Base-by-base conservation (phyloP, 2,113 vertebrate species). In the Melanerpes aurifrons region DNA sequence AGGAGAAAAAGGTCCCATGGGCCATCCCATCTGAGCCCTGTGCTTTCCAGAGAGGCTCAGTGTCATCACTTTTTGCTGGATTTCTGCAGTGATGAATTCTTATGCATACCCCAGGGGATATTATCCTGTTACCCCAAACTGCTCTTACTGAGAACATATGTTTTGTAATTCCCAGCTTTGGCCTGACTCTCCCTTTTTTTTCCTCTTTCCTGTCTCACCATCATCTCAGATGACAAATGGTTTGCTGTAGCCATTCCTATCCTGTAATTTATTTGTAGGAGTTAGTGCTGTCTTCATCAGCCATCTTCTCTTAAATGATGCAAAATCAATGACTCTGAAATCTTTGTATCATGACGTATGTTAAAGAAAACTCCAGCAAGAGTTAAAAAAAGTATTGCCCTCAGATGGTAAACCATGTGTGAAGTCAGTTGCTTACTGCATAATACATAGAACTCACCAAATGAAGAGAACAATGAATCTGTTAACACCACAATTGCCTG, bases 81-180 rank as follows among this genome's bases (percentile, higher is more conserved):
- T 35, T 10, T 81, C 76, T 78, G 73, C 50, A 26, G 82, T 15
- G 20, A 59, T 57, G 78, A 69, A 79, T 87, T 72, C 87, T 90
- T 82, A 43, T 45, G 22, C 7, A 0, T 25, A 25, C 57, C 91
- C 91, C 87, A 6, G 31, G 94, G 95, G 95, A 95, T 76, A 67
- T 89, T 85, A 78, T 72, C 86, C 56, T 40, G 79, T 68, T 79
- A 79, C 86, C 86, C 95, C 74, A 80, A 97, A 92, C 94, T 93
- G 95, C 75, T 92, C 76, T 80, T 13, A 15, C 87, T 66, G 47
- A 77, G 88, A 80, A 70, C 53, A 15, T 43, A 22, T 62, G n/a
- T 92, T 95, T 93, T 96, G 56, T 73, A 73, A 93, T 92, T 93
- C 82, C 77, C 74, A 76, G 89, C 85, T 63, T 78, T n/a, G 76